A percentile compares a stretch with the other conserved stretches of the same genome.
Evolutionary conservation across 2,888 invertebrate species (phyloP).

Genomic region (Candidula unifasciata): DNA sequence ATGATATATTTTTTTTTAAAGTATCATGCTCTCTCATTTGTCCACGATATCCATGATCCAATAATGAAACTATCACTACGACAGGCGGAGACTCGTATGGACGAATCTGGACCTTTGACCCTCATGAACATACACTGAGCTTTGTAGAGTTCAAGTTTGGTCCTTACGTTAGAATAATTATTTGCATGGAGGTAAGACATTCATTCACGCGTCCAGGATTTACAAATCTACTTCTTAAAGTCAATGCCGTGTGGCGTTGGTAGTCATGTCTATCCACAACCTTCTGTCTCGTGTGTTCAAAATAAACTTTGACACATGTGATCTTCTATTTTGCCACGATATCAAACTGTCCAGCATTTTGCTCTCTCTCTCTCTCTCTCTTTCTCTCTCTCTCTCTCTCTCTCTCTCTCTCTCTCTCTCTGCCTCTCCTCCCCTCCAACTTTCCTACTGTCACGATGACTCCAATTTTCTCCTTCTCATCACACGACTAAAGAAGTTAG

Average conservation of each 20-base stretch:
- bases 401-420: neutral
- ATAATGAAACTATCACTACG: neutral
- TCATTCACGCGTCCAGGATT: neutral
- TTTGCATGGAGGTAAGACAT: conserved; percentile 38
- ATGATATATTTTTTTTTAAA: too few species aligned
- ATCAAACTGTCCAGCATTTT: too few species aligned
- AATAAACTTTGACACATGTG: neutral
- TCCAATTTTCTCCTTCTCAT: too few species aligned
- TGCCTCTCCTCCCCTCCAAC: neutral
- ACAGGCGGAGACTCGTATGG: conserved; percentile 39
- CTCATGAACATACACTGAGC: neutral
- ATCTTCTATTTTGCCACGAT: neutral
- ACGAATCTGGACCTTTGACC: conserved; percentile 39
- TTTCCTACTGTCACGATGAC: too few species aligned
- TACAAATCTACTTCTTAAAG: neutral
- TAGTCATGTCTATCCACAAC: neutral
- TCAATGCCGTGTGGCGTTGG: too few species aligned
- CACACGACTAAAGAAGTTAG: too few species aligned
- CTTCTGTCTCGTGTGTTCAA: neutral
- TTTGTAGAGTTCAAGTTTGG: conserved; percentile 31
- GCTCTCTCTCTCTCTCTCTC: neutral
- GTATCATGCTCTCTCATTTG: neutral
- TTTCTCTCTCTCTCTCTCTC: neutral
- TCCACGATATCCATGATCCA: neutral
- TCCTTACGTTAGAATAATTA: neutral